A percentile compares a stretch with the other conserved stretches of the same genome.
phyloP scores from a whole-genome alignment of 2,888 invertebrate species.

The Drosophila peninsularis region DNA sequence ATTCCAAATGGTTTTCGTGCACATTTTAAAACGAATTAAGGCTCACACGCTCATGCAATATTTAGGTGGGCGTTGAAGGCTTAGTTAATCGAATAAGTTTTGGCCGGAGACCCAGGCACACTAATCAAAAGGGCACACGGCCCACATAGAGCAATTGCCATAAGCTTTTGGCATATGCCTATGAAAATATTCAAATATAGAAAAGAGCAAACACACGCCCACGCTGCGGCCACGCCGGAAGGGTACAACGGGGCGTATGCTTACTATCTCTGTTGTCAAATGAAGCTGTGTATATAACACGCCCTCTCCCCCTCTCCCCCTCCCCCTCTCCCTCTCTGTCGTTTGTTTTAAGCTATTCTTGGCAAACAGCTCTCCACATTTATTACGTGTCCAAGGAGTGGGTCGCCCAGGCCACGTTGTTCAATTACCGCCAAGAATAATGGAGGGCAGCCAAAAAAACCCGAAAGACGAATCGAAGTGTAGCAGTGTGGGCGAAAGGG shows the following conservation, averaged over 20 bases:
- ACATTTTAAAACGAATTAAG: constrained; percentile 60
- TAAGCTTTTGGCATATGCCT: constrained; percentile 31
- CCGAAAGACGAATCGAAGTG: constrained; percentile 55
- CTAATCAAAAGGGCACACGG: constrained; percentile 46
- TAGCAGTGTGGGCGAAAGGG: constrained; percentile 37
- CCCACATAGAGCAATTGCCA: constrained; percentile 33
- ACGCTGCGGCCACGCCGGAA: constrained; percentile 1
- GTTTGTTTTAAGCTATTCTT: constrained; percentile 67
- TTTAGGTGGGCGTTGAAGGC: constrained; percentile 27
- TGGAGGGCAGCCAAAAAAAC: constrained; percentile 51
- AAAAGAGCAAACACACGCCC: constrained; percentile 22
- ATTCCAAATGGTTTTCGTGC: constrained; percentile 43
- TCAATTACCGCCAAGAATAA: constrained; percentile 80
- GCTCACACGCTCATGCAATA: constrained; percentile 38
- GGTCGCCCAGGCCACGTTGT: constrained; percentile 66
- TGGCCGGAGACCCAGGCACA: constrained; percentile 19
- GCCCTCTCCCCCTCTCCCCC: constrained; percentile 4
- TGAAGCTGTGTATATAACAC: constrained; percentile 53
- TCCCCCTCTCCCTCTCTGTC: constrained; percentile 46
- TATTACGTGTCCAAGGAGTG: constrained; percentile 57
- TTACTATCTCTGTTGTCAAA: constrained; percentile 59
- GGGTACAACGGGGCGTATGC: constrained; percentile 49
- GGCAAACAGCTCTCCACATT: constrained; percentile 64
- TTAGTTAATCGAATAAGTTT: constrained; percentile 14
- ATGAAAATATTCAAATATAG: constrained; percentile 57